These are phyloP conservation scores for Dasypolia templi DNA, from an alignment of 2,888 invertebrate genomes.

Conservation along the genomic window DNA sequence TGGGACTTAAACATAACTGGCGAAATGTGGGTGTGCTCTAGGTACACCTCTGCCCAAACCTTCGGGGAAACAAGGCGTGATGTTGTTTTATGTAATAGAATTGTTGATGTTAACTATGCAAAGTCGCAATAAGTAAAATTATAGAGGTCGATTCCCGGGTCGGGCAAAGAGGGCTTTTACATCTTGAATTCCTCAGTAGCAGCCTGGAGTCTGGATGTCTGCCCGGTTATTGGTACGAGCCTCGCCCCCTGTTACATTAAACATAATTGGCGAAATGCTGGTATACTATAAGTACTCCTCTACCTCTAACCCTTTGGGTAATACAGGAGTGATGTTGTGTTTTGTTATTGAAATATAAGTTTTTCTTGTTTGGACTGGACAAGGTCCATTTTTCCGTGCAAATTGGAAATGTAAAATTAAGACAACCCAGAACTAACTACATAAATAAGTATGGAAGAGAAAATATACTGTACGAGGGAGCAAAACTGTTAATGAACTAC, in stretches of 20 bases:
- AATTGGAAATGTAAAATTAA: conserved; percentile 17
- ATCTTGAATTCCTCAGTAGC: too few species aligned
- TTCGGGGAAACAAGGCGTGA: too few species aligned
- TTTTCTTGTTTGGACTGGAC: conserved; percentile 1
- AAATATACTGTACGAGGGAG: too few species aligned
- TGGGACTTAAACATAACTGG: neutral
- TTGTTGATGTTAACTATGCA: too few species aligned
- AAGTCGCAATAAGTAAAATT: too few species aligned
- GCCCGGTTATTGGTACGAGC: neutral
- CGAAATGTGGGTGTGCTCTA: neutral
- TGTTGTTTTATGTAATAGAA: conserved; percentile 1
- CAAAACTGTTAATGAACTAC: too few species aligned
- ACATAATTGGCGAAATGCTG: neutral
- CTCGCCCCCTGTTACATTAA: neutral
- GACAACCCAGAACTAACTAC: too few species aligned
- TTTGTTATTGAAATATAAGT: conserved; percentile 12
- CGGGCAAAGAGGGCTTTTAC: too few species aligned
- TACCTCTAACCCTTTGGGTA: too few species aligned
- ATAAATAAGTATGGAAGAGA: too few species aligned
- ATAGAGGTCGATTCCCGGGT: too few species aligned
- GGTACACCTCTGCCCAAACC: too few species aligned
- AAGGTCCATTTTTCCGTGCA: neutral
- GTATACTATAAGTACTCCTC: neutral
- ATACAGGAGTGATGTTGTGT: neutral
- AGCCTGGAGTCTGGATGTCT: neutral